These are phyloP conservation scores for Macquaria australasica DNA, from an alignment of 2,113 vertebrate genomes.

Conservation along the genomic window DNA sequence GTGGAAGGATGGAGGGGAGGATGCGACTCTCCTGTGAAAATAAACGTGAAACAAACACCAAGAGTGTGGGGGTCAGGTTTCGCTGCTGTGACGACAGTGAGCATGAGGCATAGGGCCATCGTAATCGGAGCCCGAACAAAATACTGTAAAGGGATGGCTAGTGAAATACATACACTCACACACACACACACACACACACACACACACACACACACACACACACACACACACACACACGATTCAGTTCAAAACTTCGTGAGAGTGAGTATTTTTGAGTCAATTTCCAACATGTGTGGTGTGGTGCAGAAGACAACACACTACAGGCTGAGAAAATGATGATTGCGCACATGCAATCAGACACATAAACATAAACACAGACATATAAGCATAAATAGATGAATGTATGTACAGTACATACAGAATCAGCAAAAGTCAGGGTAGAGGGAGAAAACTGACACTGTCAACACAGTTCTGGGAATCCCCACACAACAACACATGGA, in stretches of 20 bases:
- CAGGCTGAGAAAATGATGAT: background rate
- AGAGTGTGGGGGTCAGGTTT: conserved; percentile 64
- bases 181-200: too few relatives aligned
- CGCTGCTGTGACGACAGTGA: conserved; percentile 63
- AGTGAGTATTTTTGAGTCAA: background rate
- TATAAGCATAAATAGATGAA: background rate
- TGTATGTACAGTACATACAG: conserved; percentile 5
- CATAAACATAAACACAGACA: background rate
- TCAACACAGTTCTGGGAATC: conserved; percentile 65
- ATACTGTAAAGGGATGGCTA: conserved; percentile 28
- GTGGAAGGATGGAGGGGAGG: conserved; percentile 66
- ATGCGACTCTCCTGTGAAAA: conserved; percentile 80
- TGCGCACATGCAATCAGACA: background rate
- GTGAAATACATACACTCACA: conserved; percentile 18
- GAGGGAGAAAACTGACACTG: conserved; percentile 43
- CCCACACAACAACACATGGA: conserved; percentile 14
- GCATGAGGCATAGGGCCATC: conserved; percentile 45
- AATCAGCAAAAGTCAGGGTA: conserved; percentile 21
- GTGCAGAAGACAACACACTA: background rate
- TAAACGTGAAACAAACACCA: conserved; percentile 78
- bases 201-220: background rate
- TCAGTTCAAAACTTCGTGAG: background rate
- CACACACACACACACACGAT: background rate
- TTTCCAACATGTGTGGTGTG: background rate
- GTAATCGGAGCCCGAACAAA: conserved; percentile 71